Evolutionary conservation across 2,797 vertebrate genomes (phyloP), one percentile per base, ranked within the genome.

Genomic region (Lycodopsis pacificus): DNA sequence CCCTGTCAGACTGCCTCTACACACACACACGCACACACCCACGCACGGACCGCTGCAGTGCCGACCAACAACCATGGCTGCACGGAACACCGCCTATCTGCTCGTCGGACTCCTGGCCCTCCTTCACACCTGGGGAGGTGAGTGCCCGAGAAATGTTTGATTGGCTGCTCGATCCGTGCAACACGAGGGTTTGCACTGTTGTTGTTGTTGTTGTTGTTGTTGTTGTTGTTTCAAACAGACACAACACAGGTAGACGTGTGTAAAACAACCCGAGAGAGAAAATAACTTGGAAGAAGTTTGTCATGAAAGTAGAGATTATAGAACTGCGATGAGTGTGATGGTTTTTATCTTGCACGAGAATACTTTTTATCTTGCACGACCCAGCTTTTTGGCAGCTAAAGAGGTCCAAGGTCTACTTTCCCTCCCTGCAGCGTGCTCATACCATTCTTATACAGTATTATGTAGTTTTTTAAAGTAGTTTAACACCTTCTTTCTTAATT

Each of bases 41-140:
- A 61, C 63, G 75, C 77, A 64, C 81, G 72, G 77, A 84, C 86
- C 80, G 77, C 81, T 79, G 81, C 86, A 77, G 59, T 20, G 59
- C 66, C 54, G 64, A 85, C 70, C 71, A 2, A 65, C 81, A 44
- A 82, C 76, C 89, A 95, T 95, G 94, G 88, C 86, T 89, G 73
- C 64, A 66, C 83, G 71, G 76, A 69, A 77, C 80, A 27, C 54
- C 30, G 72, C 64, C 46, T 81, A 67, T 73, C 79, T 88, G 56
- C 82, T 91, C 57, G 68, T 79, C 42, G 91, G 84, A 80, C 89
- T 94, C 13, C 53, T 91, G 71, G 1, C 91, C 49, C 81, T 93
- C 66, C 67, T 77, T 32, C 86, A 78, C 89, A 89, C 91, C 85
- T 92, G 89, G 77, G 72, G 85, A 94, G 94, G 94, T 95, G 90